phyloP scores from a whole-genome alignment of 2,797 vertebrate genomes.

The Vireo griseus region DNA sequence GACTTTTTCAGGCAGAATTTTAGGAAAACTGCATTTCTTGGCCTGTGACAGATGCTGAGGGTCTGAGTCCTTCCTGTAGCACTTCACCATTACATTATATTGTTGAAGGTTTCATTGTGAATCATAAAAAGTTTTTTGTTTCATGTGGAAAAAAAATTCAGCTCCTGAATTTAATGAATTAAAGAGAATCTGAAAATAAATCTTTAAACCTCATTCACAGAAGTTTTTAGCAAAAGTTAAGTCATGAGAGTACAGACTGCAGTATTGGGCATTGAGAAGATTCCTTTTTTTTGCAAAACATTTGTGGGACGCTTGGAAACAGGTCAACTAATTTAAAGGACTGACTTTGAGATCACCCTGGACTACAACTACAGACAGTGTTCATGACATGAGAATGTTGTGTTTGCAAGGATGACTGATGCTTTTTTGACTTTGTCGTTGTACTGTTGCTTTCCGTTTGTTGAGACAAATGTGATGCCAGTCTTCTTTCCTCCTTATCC shows the following conservation, averaged over 20 bases:
- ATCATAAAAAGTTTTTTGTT: neutral
- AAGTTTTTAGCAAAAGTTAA: neutral
- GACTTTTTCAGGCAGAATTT: neutral
- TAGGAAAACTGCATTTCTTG: neutral
- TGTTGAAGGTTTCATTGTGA: neutral
- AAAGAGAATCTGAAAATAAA: neutral
- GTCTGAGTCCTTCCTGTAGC: neutral
- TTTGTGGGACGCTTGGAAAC: neutral
- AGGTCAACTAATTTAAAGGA: neutral
- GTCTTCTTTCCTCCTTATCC: neutral
- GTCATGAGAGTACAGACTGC: neutral
- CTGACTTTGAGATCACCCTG: neutral
- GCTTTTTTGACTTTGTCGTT: neutral
- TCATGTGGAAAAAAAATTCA: neutral
- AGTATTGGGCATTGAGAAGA: neutral
- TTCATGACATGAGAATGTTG: accelerated
- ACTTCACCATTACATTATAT: accelerated
- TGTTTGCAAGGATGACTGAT: neutral
- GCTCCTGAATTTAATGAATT: neutral
- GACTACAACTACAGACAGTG: neutral
- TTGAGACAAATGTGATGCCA: neutral
- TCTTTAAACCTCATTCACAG: neutral
- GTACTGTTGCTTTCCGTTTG: neutral
- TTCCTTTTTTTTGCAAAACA: neutral
- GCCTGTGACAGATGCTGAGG: neutral